phyloP scores from a whole-genome alignment of 2,888 invertebrate genomes.

The Gymnosoma rotundatum region DNA sequence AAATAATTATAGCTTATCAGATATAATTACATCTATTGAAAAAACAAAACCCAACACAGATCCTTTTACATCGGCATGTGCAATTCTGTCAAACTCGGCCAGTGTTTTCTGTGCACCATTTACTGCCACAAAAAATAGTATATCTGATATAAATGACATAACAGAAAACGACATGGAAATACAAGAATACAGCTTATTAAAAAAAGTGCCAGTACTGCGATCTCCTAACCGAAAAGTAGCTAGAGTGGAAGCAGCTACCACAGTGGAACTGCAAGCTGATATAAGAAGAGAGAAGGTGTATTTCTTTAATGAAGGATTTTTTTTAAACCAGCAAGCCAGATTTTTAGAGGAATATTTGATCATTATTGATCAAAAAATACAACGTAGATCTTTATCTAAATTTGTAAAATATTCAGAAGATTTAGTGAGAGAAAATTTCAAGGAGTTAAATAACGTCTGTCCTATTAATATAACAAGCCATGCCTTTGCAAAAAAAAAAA shows the following conservation, averaged over 20 bases:
- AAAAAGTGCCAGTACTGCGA: background rate
- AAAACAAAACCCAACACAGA: background rate
- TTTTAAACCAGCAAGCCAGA: background rate
- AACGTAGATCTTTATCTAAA: background rate
- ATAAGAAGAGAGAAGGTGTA: no score
- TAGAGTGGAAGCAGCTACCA: background rate
- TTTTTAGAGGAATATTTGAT: background rate
- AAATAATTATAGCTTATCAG: background rate
- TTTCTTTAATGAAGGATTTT: no score
- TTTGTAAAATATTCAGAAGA: background rate
- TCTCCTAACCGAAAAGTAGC: background rate
- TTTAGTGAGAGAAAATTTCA: background rate
- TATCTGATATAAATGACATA: background rate
- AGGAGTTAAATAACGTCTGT: background rate
- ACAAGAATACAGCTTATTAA: background rate
- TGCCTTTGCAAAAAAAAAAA: no score
- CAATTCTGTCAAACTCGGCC: no score
- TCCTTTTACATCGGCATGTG: no score
- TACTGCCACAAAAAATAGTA: background rate
- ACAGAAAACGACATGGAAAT: background rate
- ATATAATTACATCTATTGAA: background rate
- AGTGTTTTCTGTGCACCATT: no score
- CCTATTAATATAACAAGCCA: no score
- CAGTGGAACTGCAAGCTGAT: no score
- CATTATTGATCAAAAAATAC: background rate